Evolutionary conservation across 2,888 invertebrate species (phyloP).

Genomic region (Argyresthia albistria): DNA sequence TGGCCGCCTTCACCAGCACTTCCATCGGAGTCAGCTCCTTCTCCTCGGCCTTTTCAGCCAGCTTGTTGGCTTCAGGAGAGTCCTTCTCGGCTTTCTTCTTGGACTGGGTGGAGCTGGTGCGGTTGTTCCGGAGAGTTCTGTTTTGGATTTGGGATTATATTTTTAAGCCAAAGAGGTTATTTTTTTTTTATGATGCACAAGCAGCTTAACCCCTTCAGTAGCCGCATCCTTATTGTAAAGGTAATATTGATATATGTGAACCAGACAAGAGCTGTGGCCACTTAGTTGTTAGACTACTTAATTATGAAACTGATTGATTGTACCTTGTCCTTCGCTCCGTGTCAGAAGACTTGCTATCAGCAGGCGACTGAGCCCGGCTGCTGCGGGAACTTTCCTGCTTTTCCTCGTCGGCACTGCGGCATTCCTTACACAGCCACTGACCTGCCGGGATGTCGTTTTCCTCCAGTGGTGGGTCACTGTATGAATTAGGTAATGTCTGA

Average conservation of each 20-base stretch:
- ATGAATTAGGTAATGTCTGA: constrained; percentile 9
- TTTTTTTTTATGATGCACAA: no score
- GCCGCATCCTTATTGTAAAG: no score
- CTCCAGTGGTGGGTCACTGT: constrained; percentile 92
- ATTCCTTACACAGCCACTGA: constrained; percentile 93
- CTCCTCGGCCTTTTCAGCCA: constrained; percentile 18
- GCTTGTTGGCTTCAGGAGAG: constrained; percentile 15
- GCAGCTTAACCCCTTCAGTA: no score
- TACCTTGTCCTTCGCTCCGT: constrained; percentile 52
- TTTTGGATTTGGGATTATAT: not conserved
- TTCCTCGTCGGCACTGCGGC: constrained; percentile 69
- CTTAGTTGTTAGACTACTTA: no score
- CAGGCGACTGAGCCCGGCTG: constrained; percentile 47
- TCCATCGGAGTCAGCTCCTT: constrained; percentile 77
- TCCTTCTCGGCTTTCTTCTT: constrained; percentile 43
- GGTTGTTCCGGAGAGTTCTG: constrained; percentile 40
- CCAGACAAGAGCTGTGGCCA: no score
- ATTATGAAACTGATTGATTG: no score
- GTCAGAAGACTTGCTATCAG: constrained; percentile 40
- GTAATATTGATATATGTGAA: no score
- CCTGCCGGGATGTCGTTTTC: constrained; percentile 92
- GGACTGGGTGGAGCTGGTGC: constrained; percentile 22
- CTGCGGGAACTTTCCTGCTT: constrained; percentile 46
- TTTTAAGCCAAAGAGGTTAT: no score
- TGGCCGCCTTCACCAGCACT: constrained; percentile 85